Base-by-base conservation (phyloP, 2,113 vertebrate genomes). In the Aviceda subcristata region DNA sequence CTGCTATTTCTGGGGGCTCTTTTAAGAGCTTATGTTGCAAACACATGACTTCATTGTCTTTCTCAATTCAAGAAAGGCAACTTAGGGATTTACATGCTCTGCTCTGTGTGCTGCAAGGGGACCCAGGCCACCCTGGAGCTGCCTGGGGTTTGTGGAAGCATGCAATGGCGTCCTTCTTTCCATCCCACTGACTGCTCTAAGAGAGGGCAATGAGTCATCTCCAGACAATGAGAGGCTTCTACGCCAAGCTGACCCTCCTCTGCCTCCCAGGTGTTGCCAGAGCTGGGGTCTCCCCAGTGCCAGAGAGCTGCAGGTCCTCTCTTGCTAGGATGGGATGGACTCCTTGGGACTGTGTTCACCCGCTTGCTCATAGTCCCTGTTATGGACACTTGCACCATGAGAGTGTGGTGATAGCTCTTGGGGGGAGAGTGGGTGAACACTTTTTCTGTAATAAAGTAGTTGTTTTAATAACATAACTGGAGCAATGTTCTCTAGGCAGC, bases 301-400 rank as follows among this genome's bases (percentile, higher is more conserved):
- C 53, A 59, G 30, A 51, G 34, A 22, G 15, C 12, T 4, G 4
- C 26, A 34, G 41, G 43, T 27, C n/a, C 5, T 50, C 27, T 43
- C 20, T 43, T 57, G 34, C 21, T 6, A 2, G 36, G 50, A 18
- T 29, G 29, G 53, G 34, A n/a, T 22, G 9, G 8, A 10, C 4
- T 78, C 38, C 32, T 39, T 0, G 2, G 82, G 39, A 29, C n/a
- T 22, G 7, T 7, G 2, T 26, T 34, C 14, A 22, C 7, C 12
- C 0, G 0, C 19, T 66, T 55, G 38, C 45, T 79, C 29, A 14
- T 71, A 62, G 50, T 14, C 38, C 16, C 34, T 32, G 9, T 39
- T 57, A 14, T 0, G 0, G 56, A 20, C n/a, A 21, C 0, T 0
- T 36, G 62, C 62, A 38, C n/a, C 24, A 6, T 0, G 39, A 41